These are phyloP conservation scores for Xiphias gladius DNA, from an alignment of 2,113 vertebrate species.

Conservation along the genomic window DNA sequence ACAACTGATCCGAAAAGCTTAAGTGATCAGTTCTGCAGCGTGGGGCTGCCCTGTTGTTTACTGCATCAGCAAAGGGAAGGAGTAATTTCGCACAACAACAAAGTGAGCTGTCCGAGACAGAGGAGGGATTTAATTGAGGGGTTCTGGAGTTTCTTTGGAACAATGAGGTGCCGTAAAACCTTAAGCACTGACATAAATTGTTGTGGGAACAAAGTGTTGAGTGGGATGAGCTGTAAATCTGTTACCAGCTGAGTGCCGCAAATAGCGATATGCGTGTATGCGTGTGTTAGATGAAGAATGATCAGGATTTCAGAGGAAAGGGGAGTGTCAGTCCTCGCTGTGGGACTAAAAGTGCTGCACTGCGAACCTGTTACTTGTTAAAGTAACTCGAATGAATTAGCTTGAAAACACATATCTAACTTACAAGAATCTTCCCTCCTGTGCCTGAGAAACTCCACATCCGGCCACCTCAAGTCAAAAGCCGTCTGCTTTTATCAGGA, in stretches of 20 bases:
- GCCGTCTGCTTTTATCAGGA: constrained; percentile 31
- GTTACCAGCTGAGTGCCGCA: constrained; percentile 55
- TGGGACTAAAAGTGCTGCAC: not conserved
- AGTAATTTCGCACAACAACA: constrained; percentile 67
- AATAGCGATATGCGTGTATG: constrained; percentile 10
- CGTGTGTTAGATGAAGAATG: not conserved
- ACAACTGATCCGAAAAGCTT: constrained; percentile 52
- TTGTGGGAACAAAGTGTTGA: constrained; percentile 72
- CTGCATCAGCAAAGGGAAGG: constrained; percentile 52
- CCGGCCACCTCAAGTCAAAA: constrained; percentile 30
- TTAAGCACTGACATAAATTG: constrained; percentile 66
- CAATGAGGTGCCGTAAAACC: constrained; percentile 74
- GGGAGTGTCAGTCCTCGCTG: constrained; percentile 3
- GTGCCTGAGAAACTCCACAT: constrained; percentile 31
- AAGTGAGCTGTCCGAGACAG: constrained; percentile 58
- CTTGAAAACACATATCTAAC: constrained; percentile 5
- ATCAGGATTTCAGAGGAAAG: constrained; percentile 33
- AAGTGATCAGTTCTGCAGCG: constrained; percentile 30
- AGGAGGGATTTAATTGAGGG: constrained; percentile 65
- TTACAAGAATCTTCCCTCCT: constrained; percentile 1
- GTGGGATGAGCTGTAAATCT: constrained; percentile 75
- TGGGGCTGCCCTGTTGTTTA: constrained; percentile 59
- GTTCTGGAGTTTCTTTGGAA: constrained; percentile 57
- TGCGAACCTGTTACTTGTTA: constrained; percentile 26
- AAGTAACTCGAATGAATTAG: constrained; percentile 7